Evolutionary conservation across 1,140 invertebrate species (phyloP).

Genomic region (Lepidurus couesii): DNA sequence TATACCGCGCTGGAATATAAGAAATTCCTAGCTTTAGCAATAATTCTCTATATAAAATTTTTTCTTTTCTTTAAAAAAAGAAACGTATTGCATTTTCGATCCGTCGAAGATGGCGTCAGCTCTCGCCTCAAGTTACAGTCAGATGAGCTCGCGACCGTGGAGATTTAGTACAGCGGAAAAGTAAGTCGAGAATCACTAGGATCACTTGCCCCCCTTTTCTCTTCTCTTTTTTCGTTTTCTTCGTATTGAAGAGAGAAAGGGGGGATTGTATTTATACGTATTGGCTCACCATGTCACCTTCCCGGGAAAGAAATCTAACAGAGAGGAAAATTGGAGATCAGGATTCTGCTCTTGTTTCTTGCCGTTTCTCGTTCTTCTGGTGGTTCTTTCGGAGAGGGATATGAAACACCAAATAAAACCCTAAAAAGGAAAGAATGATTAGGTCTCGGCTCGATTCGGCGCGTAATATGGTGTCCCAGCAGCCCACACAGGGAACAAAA

Average conservation of each 20-base stretch:
- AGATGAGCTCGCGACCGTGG: background rate
- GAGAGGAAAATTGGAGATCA: constrained; percentile 10
- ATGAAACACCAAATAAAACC: no score
- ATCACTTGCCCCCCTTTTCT: background rate
- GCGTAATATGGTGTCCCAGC: no score
- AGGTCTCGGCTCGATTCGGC: no score
- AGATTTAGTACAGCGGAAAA: constrained; percentile 5
- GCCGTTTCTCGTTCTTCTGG: background rate
- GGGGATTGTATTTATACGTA: background rate
- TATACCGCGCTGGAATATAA: background rate
- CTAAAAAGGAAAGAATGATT: no score
- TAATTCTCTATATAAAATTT: background rate
- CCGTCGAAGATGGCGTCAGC: background rate
- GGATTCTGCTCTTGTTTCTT: background rate
- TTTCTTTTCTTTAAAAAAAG: background rate
- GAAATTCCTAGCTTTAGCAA: background rate
- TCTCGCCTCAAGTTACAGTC: background rate
- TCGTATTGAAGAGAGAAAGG: background rate
- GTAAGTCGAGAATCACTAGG: constrained; percentile 7
- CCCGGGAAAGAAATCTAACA: background rate
- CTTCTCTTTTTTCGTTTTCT: background rate
- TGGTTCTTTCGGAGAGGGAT: background rate
- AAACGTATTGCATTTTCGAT: background rate
- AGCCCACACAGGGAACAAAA: no score
- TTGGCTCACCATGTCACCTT: background rate